Percentiles rank a stretch among this genome's conserved stretches.
Evolutionary conservation across 1,140 invertebrate genomes (phyloP).

Genomic region (Archivesica marissinica): DNA sequence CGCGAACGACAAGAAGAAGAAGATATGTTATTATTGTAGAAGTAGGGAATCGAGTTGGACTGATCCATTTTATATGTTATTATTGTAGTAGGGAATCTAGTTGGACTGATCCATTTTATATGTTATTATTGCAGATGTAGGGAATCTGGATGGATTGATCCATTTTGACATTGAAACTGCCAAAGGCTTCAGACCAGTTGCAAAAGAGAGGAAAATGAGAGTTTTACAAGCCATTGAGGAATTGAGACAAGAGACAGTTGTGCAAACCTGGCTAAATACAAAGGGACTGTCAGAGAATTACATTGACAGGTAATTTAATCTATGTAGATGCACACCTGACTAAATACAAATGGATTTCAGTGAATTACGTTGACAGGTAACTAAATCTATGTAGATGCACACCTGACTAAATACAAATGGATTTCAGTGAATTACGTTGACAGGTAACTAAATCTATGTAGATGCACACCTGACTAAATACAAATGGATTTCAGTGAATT

Average conservation of each 20-base stretch:
- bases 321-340: background rate
- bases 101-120: too few relatives aligned
- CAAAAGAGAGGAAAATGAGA: background rate
- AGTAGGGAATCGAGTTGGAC: too few relatives aligned
- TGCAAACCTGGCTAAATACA: constrained; percentile 41
- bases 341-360: background rate
- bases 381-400: background rate
- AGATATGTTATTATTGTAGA: too few relatives aligned
- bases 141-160: constrained; percentile 32
- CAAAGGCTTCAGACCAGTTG: constrained; percentile 19
- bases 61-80: too few relatives aligned
- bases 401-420: too few relatives aligned
- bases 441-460: too few relatives aligned
- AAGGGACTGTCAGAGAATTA: constrained; percentile 40
- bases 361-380: background rate
- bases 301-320: constrained; percentile 25
- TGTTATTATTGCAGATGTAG: constrained; percentile 32
- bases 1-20: too few relatives aligned
- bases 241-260: constrained; percentile 4
- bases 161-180: constrained; percentile 34
- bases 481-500: too few relatives aligned
- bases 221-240: background rate
- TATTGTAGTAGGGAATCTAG: too few relatives aligned
- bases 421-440: too few relatives aligned
- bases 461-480: too few relatives aligned